phyloP scores from a whole-genome alignment of 2,797 vertebrate species.

The Cossypha heuglini region DNA sequence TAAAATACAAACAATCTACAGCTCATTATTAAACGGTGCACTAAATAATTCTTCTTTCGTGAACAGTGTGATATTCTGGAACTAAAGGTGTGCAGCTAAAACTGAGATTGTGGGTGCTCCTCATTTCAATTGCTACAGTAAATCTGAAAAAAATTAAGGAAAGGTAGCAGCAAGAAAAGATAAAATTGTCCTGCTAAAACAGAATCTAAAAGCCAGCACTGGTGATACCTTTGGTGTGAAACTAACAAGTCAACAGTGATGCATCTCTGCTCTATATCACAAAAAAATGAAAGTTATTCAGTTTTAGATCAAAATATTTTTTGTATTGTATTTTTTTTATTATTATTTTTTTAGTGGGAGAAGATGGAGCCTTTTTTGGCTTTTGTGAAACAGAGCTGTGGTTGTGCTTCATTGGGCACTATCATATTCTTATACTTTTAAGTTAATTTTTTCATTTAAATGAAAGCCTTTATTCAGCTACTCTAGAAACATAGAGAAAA shows the following conservation, averaged over 20 bases:
- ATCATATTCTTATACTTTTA: not conserved
- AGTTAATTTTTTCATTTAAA: not conserved
- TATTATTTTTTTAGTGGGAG: not conserved
- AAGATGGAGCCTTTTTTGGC: too few species aligned
- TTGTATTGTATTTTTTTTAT: too few species aligned
- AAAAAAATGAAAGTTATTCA: not conserved
- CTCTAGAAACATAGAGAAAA: not conserved
- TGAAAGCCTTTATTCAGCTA: not conserved
- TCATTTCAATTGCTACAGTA: constrained; percentile 5
- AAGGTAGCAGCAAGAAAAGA: constrained; percentile 5
- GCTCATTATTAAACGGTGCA: constrained; percentile 10
- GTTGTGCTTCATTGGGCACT: not conserved
- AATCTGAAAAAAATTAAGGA: constrained; percentile 35
- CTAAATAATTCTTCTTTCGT: constrained; percentile 52
- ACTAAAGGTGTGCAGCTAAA: not conserved
- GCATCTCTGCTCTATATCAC: not conserved
- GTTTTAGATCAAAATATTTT: not conserved
- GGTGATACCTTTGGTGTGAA: constrained; percentile 8
- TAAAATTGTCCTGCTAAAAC: constrained; percentile 14
- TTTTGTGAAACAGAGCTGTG: not conserved
- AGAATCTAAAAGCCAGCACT: not conserved
- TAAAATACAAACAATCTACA: constrained; percentile 45
- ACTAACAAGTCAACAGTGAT: not conserved
- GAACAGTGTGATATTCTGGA: not conserved
- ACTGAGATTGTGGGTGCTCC: not conserved